Percentiles rank a stretch among this genome's conserved stretches.
Conservation (phyloP, 92 coral and sea anemone genomes). For the Zoanthus sansibaricus region DNA sequence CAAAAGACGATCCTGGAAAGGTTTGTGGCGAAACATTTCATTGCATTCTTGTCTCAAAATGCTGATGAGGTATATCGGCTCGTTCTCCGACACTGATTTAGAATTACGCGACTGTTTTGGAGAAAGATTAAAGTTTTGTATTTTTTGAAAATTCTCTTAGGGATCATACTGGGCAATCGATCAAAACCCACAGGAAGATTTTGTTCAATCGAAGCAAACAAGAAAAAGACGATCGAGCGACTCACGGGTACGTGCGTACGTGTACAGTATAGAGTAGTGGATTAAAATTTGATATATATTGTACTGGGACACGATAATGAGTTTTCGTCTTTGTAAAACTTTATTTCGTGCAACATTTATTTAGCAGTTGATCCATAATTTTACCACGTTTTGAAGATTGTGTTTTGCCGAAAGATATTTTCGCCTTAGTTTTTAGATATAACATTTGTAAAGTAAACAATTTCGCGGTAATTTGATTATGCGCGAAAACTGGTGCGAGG, state of each 20-base stretch:
- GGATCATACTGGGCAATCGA: constrained; percentile 99
- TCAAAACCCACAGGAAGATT: constrained; percentile 94
- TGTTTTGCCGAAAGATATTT: not conserved
- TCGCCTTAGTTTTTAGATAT: not conserved
- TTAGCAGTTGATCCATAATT: not conserved
- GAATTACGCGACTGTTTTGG: not conserved
- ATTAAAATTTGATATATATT: constrained; percentile 21
- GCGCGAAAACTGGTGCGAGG: constrained; percentile 55
- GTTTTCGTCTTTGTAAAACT: constrained; percentile 3
- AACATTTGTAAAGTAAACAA: not conserved
- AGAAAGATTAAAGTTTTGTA: not conserved
- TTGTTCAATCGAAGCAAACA: constrained; percentile 79
- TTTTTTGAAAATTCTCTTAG: constrained; percentile 47
- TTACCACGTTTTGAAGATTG: constrained; percentile 1
- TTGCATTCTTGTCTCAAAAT: constrained; percentile 17
- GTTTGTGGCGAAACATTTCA: constrained; percentile 29
- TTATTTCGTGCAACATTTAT: not conserved
- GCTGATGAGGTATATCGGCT: constrained; percentile 51
- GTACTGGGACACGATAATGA: constrained; percentile 14
- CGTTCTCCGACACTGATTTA: constrained; percentile 13
- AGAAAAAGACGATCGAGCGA: constrained; percentile 92
- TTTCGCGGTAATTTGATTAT: constrained; percentile 46
- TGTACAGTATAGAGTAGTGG: constrained; percentile 4
- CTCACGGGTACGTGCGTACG: constrained; percentile 78
- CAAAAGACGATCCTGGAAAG: constrained; percentile 98